Evolutionary conservation across 2,797 vertebrate species (phyloP), one percentile per base, ranked within the genome.

Genomic region (Antrozous pallidus): DNA sequence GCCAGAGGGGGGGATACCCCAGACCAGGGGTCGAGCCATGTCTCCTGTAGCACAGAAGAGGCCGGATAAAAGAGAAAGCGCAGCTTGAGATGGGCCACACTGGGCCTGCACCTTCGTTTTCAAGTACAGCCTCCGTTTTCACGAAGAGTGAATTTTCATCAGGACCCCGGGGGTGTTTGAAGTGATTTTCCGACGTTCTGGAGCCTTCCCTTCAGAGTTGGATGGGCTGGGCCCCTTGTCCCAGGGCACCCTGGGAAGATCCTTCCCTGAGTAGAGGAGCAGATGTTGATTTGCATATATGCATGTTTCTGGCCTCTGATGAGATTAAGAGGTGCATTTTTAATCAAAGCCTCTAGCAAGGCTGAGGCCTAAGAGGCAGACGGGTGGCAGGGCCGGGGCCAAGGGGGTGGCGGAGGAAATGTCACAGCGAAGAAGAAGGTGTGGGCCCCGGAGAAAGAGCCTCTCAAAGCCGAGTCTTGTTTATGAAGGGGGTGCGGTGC

Each of bases 251-350:
- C 99, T 99, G 98, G 98, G 98, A 99, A 98, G 99, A 99, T 99
- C 99, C 99, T 98, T 98, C 98, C 99, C 99, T 0, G 99, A 99
- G 99, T 99, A 99, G 98, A 98, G 97, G 99, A 99, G 99, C 99
- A 99, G 99, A 99, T 99, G 99, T 99, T 99, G 99, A 99, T 99
- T 99, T 99, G 99, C 99, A 99, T 99, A 99, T 99, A 99, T 99
- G 98, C 99, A 99, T 99, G 99, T 99, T 99, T 98, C 98, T 98
- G 98, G 99, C 98, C 99, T 99, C 99, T 99, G 99, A 99, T 99
- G 99, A 99, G 99, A 99, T 99, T 99, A 99, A 98, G 98, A 99
- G 99, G 99, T 99, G 99, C 99, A 99, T 99, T 99, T 99, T 99
- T 99, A 99, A 99, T 99, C 99, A 99, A 99, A 98, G 99, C 99